A percentile compares a stretch with the other conserved stretches of the same genome.
These are phyloP conservation scores for Garra rufa DNA, from an alignment of 2,113 vertebrate species.

Conservation along the genomic window DNA sequence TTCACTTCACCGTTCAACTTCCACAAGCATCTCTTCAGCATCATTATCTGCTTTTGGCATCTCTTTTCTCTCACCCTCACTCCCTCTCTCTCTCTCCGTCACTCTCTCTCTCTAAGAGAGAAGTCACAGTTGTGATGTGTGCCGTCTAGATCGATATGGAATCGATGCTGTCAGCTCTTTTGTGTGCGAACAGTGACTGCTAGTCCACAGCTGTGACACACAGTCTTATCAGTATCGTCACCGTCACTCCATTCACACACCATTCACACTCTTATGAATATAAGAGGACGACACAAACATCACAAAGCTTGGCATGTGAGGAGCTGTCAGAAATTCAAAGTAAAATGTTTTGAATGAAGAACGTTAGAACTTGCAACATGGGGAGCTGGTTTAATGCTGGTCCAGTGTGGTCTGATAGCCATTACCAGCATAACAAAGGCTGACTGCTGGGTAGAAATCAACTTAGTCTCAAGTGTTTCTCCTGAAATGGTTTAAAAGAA, in stretches of 20 bases:
- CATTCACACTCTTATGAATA: conserved; percentile 13
- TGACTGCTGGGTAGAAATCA: neutral
- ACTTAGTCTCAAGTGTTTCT: neutral
- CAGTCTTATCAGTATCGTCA: conserved; percentile 47
- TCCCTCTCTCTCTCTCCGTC: neutral
- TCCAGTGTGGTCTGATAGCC: neutral
- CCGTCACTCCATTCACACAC: conserved; percentile 32
- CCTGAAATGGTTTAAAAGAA: neutral
- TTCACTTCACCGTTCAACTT: neutral
- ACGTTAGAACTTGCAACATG: neutral
- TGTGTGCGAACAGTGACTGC: conserved; percentile 49
- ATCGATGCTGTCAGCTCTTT: conserved; percentile 58
- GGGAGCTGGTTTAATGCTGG: neutral
- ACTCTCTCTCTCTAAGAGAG: conserved; percentile 12
- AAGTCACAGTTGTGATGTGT: conserved; percentile 51
- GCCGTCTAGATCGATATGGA: conserved; percentile 58
- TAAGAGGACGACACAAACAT: neutral
- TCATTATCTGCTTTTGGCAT: conserved; percentile 48
- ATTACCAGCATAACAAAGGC: neutral
- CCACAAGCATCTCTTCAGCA: neutral
- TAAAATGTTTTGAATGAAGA: neutral
- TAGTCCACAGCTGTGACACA: conserved; percentile 37
- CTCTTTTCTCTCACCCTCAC: conserved; percentile 6
- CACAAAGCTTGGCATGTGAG: neutral
- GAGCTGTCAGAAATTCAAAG: neutral